Base-by-base conservation (phyloP, 2,113 vertebrate species). In the Bothrops jararaca region DNA sequence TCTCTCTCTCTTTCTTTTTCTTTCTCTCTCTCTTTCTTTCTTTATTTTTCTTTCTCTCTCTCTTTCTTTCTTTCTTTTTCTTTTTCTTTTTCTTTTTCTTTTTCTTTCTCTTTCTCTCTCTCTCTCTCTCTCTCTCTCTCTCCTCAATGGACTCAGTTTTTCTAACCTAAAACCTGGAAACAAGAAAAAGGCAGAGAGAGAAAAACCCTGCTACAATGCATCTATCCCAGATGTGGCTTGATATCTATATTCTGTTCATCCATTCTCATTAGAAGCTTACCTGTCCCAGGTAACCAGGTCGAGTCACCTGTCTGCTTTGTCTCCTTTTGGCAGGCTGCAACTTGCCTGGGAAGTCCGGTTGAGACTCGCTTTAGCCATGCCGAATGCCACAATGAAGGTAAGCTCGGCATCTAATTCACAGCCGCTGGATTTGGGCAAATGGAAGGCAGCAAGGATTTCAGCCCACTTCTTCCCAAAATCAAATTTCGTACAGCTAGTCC, bases 1-100 rank as follows among this genome's bases (percentile, higher is more conserved):
- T 5, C 0, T 26, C 57, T n/a, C 3, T 22, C 5, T 50, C 8
- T 50, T 8, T 50, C 7, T 50, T 18, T 39, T 1, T 5, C 4
- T 1, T 3, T 2, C 26, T 11, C 4, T 12, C 60, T 5, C 0
- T 26, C 57, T n/a, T n/a, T n/a, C n/a, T n/a, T n/a, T n/a, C n/a
- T n/a, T n/a, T n/a, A n/a, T n/a, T n/a, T n/a, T n/a, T n/a, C 3
- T 22, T 1, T 50, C 8, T 50, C 48, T 50, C 7, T 50, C 29
- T 39, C 3, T 5, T 1, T 1, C 8, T 2, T 11, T 11, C 4
- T 12, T 26, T 5, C 0, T 26, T n/a, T n/a, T n/a, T n/a, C n/a
- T n/a, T n/a, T n/a, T n/a, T n/a, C n/a, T n/a, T n/a, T n/a, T n/a
- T n/a, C n/a, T n/a, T n/a, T n/a, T n/a, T n/a, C n/a, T n/a, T n/a